Base-by-base conservation (phyloP, 2,113 vertebrate genomes). In the Dipodomys ordii region DNA sequence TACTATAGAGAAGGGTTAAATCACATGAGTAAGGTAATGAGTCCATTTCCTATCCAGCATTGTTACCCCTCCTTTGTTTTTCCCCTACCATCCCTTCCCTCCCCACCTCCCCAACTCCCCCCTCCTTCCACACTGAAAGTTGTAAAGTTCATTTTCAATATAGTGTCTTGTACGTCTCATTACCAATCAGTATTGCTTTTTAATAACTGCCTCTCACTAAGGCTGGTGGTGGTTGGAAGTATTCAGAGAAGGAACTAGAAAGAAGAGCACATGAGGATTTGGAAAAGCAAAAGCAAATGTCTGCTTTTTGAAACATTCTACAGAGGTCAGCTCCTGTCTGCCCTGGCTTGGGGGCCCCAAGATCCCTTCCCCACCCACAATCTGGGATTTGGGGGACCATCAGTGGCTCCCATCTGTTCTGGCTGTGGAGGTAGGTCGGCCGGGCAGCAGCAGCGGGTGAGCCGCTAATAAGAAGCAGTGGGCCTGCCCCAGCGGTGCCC, bases 401-500 rank as follows among this genome's bases (percentile, higher is more conserved):
- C 65, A 87, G 69, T 11, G 0, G 86, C 86, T 91, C 67, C 3
- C 49, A 0, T 84, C 35, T 74, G 30, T 57, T 87, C 84, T 76
- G 90, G 87, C 77, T 77, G 76, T 0, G 19, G 25, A n/a, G 46
- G 68, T 80, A 92, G 79, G 35, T 69, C 72, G 28, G 85, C 23
- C 20, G 77, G 91, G 72, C 71, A 73, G 73, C 64, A 96, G 85
- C 86, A 91, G 46, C 1, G 20, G 85, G 84, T 74, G 74, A 96
- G 68, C 83, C 1, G 8, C 91, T 95, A 95, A 96, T 96, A 94
- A 96, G 88, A 96, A 96, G 83, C 97, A 96, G 93, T 27, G 25
- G 89, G 86, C 67, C 86, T 92, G 88, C 87, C 92, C 13, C 0
- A 90, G 92, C 65, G 87, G 35, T 19, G 68, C 92, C 94, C 91